These are phyloP conservation scores for Polydrusus pterygomalis DNA, from an alignment of 2,888 invertebrate species.

Conservation along the genomic window DNA sequence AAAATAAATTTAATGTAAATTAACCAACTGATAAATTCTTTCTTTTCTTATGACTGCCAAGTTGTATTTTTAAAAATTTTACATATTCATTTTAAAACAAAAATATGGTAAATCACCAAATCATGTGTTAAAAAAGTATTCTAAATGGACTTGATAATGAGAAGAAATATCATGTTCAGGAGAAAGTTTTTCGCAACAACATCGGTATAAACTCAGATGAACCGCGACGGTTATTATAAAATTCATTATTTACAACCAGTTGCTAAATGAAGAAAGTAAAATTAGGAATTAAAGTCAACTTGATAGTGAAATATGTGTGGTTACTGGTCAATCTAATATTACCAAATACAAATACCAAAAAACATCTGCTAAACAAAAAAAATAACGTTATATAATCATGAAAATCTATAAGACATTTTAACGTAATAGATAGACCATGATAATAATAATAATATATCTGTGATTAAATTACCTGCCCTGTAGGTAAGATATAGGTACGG, in stretches of 20 bases:
- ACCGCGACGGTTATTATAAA: not conserved
- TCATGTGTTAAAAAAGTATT: too few relatives aligned
- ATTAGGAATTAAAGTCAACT: slow-evolving; percentile 1
- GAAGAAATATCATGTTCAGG: not conserved
- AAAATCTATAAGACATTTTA: not conserved
- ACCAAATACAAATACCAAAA: not conserved
- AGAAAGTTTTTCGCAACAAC: not conserved
- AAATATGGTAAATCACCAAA: too few relatives aligned
- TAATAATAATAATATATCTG: too few relatives aligned
- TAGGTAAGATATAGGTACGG: too few relatives aligned
- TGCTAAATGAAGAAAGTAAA: not conserved
- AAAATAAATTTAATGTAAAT: too few relatives aligned
- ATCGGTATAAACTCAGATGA: not conserved
- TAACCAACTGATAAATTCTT: too few relatives aligned
- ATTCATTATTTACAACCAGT: not conserved
- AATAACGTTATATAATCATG: not conserved
- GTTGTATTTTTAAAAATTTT: too few relatives aligned
- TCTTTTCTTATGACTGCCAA: too few relatives aligned
- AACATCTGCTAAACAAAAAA: not conserved
- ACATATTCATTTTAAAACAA: too few relatives aligned
- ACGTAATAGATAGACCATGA: too few relatives aligned
- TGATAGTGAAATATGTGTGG: not conserved
- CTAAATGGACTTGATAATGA: too few relatives aligned
- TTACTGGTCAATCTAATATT: not conserved
- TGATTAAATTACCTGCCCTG: too few relatives aligned